phyloP scores from a whole-genome alignment of 2,888 invertebrate genomes.

The Troides helena region DNA sequence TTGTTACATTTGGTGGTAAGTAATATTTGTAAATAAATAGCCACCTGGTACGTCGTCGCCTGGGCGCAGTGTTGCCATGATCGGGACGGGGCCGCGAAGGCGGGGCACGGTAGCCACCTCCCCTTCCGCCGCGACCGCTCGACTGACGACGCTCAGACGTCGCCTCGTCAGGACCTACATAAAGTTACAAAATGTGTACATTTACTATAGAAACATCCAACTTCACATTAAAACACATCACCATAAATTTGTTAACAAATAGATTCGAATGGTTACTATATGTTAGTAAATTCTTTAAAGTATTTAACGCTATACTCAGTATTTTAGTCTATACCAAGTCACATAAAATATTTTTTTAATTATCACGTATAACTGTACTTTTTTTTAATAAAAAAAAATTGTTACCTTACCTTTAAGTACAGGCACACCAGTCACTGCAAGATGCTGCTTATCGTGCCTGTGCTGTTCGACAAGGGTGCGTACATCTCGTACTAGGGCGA shows the following conservation, averaged over 20 bases:
- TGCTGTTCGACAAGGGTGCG: conserved; percentile 93
- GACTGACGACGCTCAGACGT: conserved; percentile 61
- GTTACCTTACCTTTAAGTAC: conserved; percentile 79
- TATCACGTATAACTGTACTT: not conserved
- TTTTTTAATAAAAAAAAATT: not conserved
- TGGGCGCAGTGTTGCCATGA: conserved; percentile 71
- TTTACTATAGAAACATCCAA: no score
- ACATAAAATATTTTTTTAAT: no score
- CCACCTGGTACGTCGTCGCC: conserved; percentile 84
- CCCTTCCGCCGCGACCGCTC: conserved; percentile 63
- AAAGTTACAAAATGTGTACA: no score
- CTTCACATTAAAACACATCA: no score
- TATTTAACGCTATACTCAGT: no score
- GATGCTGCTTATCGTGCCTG: conserved; percentile 89
- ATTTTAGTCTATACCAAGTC: no score
- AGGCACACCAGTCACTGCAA: conserved; percentile 91
- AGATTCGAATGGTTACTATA: no score
- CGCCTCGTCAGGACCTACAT: conserved; percentile 68
- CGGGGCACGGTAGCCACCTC: conserved; percentile 51
- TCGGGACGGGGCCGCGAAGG: conserved; percentile 60
- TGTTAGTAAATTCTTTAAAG: no score
- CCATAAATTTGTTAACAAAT: no score
- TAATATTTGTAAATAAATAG: not conserved
- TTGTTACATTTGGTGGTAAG: not conserved
- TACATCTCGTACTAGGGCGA: conserved; percentile 93